Percentiles rank a stretch among this genome's conserved stretches.
phyloP scores from a whole-genome alignment of 2,888 invertebrate species.

The Diogma glabrata region DNA sequence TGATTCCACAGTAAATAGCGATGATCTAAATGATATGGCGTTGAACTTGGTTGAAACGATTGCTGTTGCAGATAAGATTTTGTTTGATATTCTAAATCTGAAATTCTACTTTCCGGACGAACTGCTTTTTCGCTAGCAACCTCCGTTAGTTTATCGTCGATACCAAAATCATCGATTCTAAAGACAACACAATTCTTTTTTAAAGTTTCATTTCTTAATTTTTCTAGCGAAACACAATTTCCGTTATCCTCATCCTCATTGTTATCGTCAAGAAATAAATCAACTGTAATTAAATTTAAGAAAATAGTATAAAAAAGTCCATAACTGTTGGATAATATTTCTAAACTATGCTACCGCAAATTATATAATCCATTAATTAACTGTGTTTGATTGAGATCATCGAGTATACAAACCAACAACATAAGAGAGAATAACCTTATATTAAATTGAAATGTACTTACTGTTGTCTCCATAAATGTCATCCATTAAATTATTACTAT shows the following conservation, averaged over 20 bases:
- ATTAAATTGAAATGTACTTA: too few relatives aligned
- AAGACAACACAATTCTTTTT: constrained; percentile 30
- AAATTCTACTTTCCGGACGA: constrained; percentile 13
- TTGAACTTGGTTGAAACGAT: constrained; percentile 85
- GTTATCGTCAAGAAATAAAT: too few relatives aligned
- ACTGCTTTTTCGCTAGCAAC: constrained; percentile 14
- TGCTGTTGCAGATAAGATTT: constrained; percentile 51
- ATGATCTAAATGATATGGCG: constrained; percentile 70
- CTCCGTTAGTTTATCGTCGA: constrained; percentile 21
- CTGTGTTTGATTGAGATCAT: too few relatives aligned
- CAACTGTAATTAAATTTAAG: too few relatives aligned
- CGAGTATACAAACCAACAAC: too few relatives aligned
- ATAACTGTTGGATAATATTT: too few relatives aligned
- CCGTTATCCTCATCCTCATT: constrained; percentile 56
- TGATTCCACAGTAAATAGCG: constrained; percentile 85
- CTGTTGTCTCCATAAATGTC: constrained; percentile 5
- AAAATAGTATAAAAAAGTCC: too few relatives aligned
- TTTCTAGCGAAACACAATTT: constrained; percentile 61
- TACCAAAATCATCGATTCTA: constrained; percentile 24
- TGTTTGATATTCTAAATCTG: constrained; percentile 18
- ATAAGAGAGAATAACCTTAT: too few relatives aligned
- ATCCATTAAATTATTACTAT: too few relatives aligned
- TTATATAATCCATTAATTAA: too few relatives aligned
- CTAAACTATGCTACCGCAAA: too few relatives aligned
- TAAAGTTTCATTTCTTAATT: constrained; percentile 55